Evolutionary conservation across 2,888 invertebrate species (phyloP), one percentile per base, ranked within the genome.

Genomic region (Ischnura elegans): DNA sequence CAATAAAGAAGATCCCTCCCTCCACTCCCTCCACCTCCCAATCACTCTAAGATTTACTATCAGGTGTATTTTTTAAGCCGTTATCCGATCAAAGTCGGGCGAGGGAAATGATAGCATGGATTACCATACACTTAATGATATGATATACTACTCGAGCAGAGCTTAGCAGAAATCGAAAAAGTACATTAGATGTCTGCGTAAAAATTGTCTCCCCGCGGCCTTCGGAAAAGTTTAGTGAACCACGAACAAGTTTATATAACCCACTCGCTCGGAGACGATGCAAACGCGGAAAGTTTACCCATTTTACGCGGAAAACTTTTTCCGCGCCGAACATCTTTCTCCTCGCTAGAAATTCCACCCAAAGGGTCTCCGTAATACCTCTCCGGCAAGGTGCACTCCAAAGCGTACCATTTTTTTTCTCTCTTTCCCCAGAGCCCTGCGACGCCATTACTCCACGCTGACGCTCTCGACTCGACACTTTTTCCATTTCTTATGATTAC

Each of bases 401-500:
- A 19, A 2, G 51, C 13, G 19, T 13, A 51, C 13, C 6, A 47
- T 47, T 47, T 6, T 5, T 51, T 51, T 51, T 51, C 19, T 51
- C 51, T 2, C 8, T 51, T 10, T 19, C 51, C 51, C 51, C 13
- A 51, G 51, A 51, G n/a, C 61, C 61, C 61, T n/a, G n/a, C n/a
- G 61, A 8, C 61, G 21, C 61, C 61, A 61, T 61, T n/a, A 61
- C 21, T 21, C 61, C n/a, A 3, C 61, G 1, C n/a, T n/a, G n/a
- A 5, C 61, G 61, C 25, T 61, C 1, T 16, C 1, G 61, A 61
- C 1, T 61, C 61, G 61, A 16, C n/a, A 61, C 21, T 61, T 61
- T 61, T 61, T 51, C 51, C 61, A 61, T 25, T 61, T 61, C 61
- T 61, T 61, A 61, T 61, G n/a, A 61, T 61, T 61, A n/a, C 61